Evolutionary conservation across 92 coral and sea anemone genomes (phyloP).

Genomic region (Phenganax subtilis): DNA sequence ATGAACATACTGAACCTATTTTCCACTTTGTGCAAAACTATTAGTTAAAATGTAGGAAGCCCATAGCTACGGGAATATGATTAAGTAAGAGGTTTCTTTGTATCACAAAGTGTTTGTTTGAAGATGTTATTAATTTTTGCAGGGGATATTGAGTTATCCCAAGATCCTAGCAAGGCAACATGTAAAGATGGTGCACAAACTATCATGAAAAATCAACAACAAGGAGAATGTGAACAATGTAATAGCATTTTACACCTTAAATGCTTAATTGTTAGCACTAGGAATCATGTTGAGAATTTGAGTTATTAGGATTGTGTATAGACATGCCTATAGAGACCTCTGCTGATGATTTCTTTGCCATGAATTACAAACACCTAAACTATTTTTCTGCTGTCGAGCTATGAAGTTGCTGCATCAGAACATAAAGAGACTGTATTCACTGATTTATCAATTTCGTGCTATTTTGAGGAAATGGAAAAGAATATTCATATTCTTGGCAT

Average conservation of each 20-base stretch:
- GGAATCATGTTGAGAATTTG: neutral
- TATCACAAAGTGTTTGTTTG: constrained; percentile 6
- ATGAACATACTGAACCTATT: too few species aligned
- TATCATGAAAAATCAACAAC: constrained; percentile 9
- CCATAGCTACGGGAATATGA: neutral
- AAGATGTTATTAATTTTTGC: constrained; percentile 28
- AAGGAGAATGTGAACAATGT: constrained; percentile 4
- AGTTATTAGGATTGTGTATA: neutral
- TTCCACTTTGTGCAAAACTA: too few species aligned
- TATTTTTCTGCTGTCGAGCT: neutral
- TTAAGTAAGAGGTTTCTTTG: constrained; percentile 18
- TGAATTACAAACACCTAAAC: neutral
- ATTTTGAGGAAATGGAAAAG: constrained; percentile 7
- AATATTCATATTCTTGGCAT: constrained; percentile 12
- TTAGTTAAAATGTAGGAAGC: too few species aligned
- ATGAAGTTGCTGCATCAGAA: constrained; percentile 11
- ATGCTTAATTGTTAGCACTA: constrained; percentile 1
- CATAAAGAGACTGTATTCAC: neutral
- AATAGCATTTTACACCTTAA: neutral
- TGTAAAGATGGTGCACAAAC: neutral
- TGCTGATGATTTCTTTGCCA: neutral
- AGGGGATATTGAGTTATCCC: constrained; percentile 20
- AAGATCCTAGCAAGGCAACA: constrained; percentile 2
- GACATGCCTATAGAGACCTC: constrained; percentile 3
- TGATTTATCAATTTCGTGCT: constrained; percentile 13